Evolutionary conservation across 2,888 invertebrate species (phyloP).

Genomic region (Megastigmus dorsalis): DNA sequence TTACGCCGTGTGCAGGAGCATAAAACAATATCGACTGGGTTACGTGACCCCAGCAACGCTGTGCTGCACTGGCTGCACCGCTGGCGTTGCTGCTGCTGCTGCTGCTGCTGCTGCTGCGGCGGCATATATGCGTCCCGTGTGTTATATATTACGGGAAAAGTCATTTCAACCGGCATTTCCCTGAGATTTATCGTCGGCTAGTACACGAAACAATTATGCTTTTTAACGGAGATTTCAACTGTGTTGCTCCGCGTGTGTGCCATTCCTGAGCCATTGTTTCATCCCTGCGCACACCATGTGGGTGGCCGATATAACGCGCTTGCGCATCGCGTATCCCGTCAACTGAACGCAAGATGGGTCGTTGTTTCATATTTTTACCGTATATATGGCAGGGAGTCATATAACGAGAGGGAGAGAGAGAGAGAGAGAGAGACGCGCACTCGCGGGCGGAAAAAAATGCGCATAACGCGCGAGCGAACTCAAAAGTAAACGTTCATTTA

Average conservation of each 20-base stretch:
- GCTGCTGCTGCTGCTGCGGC: background rate
- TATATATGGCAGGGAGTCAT: no score
- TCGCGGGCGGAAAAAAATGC: background rate
- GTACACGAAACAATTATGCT: slow-evolving; percentile 54
- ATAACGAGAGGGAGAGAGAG: no score
- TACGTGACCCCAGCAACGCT: slow-evolving; percentile 45
- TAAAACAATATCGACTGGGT: slow-evolving; percentile 55
- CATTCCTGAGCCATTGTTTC: slow-evolving; percentile 12
- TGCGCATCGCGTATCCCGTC: background rate
- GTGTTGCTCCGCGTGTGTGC: slow-evolving; percentile 33
- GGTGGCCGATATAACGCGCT: background rate
- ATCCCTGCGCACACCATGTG: background rate
- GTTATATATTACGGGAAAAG: slow-evolving; percentile 46
- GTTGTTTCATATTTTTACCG: background rate
- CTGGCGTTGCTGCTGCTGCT: slow-evolving; percentile 6
- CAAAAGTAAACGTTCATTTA: background rate
- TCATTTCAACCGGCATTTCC: slow-evolving; percentile 43
- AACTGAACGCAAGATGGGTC: background rate
- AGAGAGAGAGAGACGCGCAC: no score
- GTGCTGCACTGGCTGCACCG: no score
- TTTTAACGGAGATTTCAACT: slow-evolving; percentile 52
- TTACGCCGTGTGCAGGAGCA: slow-evolving; percentile 45
- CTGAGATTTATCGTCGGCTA: slow-evolving; percentile 47
- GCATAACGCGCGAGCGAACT: background rate
- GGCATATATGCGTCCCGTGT: slow-evolving; percentile 9